phyloP scores from a whole-genome alignment of 2,113 vertebrate species.

The Pycnonotus jocosus region DNA sequence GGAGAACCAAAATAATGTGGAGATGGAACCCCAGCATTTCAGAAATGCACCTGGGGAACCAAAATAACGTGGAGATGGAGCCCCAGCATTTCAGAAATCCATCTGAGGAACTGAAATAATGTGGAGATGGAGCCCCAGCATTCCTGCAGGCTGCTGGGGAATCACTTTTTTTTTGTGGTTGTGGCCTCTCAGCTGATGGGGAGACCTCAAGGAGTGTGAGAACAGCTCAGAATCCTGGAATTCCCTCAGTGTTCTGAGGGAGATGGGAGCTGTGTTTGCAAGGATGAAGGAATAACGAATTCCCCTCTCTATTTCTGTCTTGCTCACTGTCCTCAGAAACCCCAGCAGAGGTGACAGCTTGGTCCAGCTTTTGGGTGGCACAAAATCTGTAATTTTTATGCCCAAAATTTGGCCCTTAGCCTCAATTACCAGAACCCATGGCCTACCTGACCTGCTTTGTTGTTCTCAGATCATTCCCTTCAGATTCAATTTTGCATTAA shows the following conservation, averaged over 20 bases:
- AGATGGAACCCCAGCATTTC: not conserved
- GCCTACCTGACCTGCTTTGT: not conserved
- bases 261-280: not conserved
- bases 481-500: not conserved
- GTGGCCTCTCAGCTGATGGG: not conserved
- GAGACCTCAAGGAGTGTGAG: not conserved
- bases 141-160: not conserved
- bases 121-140: not conserved
- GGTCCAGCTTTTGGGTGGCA: not conserved
- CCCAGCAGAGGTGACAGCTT: not conserved
- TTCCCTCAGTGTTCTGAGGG: fast-evolving
- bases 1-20: not conserved
- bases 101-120: not conserved
- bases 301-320: not conserved
- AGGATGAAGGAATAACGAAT: not conserved
- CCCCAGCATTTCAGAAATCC: not conserved
- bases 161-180: fast-evolving
- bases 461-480: not conserved
- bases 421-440: not conserved
- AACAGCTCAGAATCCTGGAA: not conserved
- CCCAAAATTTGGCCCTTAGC: not conserved
- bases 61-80: not conserved
- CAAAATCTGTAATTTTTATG: not conserved
- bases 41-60: not conserved
- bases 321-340: not conserved